phyloP scores from a whole-genome alignment of 2,797 vertebrate species.

The Chelon auratus region DNA sequence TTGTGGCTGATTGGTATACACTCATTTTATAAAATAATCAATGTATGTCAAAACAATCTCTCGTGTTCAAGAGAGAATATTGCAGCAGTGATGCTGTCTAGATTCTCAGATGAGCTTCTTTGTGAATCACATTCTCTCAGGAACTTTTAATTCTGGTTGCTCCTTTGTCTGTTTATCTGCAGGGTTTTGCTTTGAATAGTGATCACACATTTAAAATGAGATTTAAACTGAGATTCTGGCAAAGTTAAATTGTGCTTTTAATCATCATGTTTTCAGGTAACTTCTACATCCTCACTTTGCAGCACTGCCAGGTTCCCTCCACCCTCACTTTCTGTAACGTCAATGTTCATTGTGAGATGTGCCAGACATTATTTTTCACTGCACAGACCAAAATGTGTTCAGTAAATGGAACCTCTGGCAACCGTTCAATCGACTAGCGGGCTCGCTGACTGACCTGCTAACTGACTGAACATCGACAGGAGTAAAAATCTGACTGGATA shows the following conservation, averaged over 20 bases:
- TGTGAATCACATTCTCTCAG: slow-evolving; percentile 10
- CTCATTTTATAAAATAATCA: background rate
- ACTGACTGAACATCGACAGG: slow-evolving; percentile 45
- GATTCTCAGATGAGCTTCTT: slow-evolving; percentile 20
- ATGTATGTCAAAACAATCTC: background rate
- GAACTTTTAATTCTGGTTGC: background rate
- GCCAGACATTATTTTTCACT: slow-evolving; percentile 50
- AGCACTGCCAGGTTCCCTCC: slow-evolving; percentile 17
- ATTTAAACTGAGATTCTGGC: slow-evolving; percentile 10
- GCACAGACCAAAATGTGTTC: slow-evolving; percentile 52
- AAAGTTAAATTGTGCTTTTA: slow-evolving; percentile 28
- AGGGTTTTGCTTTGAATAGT: background rate
- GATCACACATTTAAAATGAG: slow-evolving; percentile 5
- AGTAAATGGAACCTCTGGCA: slow-evolving; percentile 68
- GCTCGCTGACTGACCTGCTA: slow-evolving; percentile 38
- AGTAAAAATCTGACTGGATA: slow-evolving; percentile 33
- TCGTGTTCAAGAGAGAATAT: slow-evolving; percentile 15
- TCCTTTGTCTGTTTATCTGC: background rate
- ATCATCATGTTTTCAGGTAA: slow-evolving; percentile 21
- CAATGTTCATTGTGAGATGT: slow-evolving; percentile 52
- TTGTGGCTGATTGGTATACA: background rate
- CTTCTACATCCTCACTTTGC: slow-evolving; percentile 35
- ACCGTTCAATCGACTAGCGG: slow-evolving; percentile 48
- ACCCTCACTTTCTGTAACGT: slow-evolving; percentile 32
- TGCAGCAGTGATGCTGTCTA: background rate